Evolutionary conservation across 2,113 vertebrate genomes (phyloP).

Genomic region (Oenanthe melanoleuca): DNA sequence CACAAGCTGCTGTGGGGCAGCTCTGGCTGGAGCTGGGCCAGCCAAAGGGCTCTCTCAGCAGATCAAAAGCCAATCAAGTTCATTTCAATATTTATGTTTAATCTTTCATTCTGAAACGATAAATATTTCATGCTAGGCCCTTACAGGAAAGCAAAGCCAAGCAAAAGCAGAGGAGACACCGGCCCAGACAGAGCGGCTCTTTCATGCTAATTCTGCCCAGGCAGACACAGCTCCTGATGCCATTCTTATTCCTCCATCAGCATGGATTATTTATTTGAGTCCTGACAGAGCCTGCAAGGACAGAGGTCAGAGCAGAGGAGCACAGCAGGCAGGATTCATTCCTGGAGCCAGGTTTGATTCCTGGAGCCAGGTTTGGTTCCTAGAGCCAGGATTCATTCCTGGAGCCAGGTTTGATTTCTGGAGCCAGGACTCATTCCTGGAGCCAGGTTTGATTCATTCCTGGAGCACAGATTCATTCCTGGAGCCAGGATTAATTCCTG

Average conservation of each 20-base stretch:
- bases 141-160: slow-evolving; percentile 23
- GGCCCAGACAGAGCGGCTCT: background rate
- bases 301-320: background rate
- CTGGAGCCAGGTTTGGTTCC: background rate
- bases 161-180: background rate
- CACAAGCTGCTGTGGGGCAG: background rate
- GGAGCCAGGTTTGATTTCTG: too few relatives aligned
- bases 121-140: slow-evolving; percentile 50
- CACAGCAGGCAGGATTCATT: background rate
- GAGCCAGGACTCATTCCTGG: too few relatives aligned
- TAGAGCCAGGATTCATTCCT: background rate
- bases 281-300: background rate
- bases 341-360: background rate
- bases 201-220: background rate
- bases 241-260: background rate
- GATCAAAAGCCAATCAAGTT: slow-evolving; percentile 57
- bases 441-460: accelerated
- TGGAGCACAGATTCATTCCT: background rate
- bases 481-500: background rate
- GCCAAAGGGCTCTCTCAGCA: slow-evolving; percentile 38
- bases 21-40: background rate
- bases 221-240: background rate
- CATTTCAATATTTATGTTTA: slow-evolving; percentile 69
- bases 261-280: background rate
- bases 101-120: slow-evolving; percentile 22